A percentile compares a stretch with the other conserved stretches of the same genome.
These are phyloP conservation scores for Chanos chanos DNA, from an alignment of 2,797 vertebrate species.

Conservation along the genomic window DNA sequence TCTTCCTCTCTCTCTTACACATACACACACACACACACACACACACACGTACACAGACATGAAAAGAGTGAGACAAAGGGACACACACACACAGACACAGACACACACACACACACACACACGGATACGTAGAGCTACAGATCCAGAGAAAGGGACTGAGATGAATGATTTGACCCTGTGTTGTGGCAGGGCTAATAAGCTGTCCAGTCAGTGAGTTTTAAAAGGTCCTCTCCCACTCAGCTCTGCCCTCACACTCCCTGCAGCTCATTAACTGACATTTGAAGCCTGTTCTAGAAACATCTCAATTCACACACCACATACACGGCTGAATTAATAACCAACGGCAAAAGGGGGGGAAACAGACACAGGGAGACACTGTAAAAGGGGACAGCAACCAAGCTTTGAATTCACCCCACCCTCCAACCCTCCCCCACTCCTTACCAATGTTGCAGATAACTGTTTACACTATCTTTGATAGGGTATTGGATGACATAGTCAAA, in stretches of 20 bases:
- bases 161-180: slow-evolving; percentile 24
- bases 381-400: neutral
- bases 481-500: too few species aligned
- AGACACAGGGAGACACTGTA: neutral
- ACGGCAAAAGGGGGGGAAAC: neutral
- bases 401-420: too few species aligned
- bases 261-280: slow-evolving; percentile 31
- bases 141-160: neutral
- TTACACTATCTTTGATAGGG: too few species aligned
- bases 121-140: too few species aligned
- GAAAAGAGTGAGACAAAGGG: neutral
- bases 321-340: slow-evolving; percentile 1
- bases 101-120: neutral
- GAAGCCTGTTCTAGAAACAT: slow-evolving; percentile 5
- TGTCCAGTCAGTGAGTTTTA: slow-evolving; percentile 36
- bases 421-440: too few species aligned
- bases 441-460: too few species aligned
- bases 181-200: slow-evolving; percentile 34
- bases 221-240: slow-evolving; percentile 53
- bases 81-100: slow-evolving; percentile 7
- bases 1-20: slow-evolving; percentile 15
- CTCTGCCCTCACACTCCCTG: slow-evolving; percentile 26
- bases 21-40: slow-evolving; percentile 3
- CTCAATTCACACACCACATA: neutral
- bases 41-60: slow-evolving; percentile 3